These are phyloP conservation scores for Vanessa cardui DNA, from an alignment of 2,888 invertebrate species.

Conservation along the genomic window DNA sequence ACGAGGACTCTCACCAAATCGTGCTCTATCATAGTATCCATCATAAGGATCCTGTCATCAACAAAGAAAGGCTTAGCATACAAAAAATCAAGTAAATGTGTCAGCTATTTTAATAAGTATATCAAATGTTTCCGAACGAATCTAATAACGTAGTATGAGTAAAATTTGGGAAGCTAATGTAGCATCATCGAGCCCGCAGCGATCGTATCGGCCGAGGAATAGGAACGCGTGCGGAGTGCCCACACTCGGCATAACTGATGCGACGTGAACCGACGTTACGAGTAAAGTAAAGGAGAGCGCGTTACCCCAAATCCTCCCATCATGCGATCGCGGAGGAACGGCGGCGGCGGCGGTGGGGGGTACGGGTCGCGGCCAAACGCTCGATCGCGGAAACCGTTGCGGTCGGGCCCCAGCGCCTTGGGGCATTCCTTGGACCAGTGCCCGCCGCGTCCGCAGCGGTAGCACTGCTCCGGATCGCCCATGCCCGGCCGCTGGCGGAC, in stretches of 20 bases:
- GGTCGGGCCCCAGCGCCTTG: slow-evolving; percentile 90
- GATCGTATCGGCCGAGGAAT: slow-evolving; percentile 52
- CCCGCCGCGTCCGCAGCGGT: slow-evolving; percentile 96
- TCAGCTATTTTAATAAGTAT: background rate
- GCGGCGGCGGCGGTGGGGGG: slow-evolving; percentile 95
- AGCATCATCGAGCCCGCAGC: slow-evolving; percentile 64
- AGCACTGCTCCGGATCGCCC: slow-evolving; percentile 98
- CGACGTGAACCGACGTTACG: slow-evolving; percentile 64
- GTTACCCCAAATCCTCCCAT: slow-evolving; percentile 95
- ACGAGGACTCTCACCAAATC: slow-evolving; percentile 88
- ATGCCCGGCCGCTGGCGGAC: slow-evolving; percentile 97
- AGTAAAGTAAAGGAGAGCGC: slow-evolving; percentile 66
- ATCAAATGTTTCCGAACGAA: background rate
- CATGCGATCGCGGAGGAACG: slow-evolving; percentile 95
- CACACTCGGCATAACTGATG: slow-evolving; percentile 47
- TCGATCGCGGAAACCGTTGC: slow-evolving; percentile 92
- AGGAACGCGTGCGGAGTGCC: slow-evolving; percentile 63
- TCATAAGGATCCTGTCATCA: slow-evolving; percentile 85
- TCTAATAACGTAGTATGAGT: too few species aligned
- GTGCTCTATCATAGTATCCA: slow-evolving; percentile 90
- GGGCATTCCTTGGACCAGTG: slow-evolving; percentile 99
- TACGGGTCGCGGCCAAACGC: slow-evolving; percentile 95
- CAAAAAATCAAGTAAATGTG: background rate
- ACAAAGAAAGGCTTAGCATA: background rate
- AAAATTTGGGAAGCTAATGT: slow-evolving; percentile 33